Conservation (phyloP, 2,888 invertebrate genomes). For the Hirtodrosophila cameraria region DNA sequence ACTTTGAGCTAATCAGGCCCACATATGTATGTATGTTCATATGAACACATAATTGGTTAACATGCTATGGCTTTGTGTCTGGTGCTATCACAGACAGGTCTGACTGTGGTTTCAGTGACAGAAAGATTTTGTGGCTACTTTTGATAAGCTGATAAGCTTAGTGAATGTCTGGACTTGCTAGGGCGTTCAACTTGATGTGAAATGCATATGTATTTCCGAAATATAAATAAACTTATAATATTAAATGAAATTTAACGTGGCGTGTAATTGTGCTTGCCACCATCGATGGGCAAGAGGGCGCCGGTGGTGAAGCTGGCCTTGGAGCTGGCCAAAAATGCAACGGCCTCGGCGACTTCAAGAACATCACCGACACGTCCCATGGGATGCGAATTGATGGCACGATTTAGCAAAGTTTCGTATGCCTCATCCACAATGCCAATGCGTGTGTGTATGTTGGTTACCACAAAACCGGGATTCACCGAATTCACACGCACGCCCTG, state of each 20-base stretch:
- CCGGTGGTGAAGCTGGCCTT: slow-evolving; percentile 89
- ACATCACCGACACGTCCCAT: slow-evolving; percentile 92
- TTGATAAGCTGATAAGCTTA: slow-evolving; percentile 50
- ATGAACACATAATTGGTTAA: neutral
- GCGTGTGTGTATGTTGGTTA: slow-evolving; percentile 92
- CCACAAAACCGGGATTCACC: slow-evolving; percentile 95
- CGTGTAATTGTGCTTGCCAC: slow-evolving; percentile 86
- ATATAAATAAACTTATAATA: too few relatives aligned
- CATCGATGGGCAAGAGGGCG: slow-evolving; percentile 89
- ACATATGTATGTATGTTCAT: neutral
- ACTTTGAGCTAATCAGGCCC: slow-evolving; percentile 1
- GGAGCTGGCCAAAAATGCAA: slow-evolving; percentile 94
- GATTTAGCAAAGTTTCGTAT: slow-evolving; percentile 91
- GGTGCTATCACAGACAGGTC: neutral
- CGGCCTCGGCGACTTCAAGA: slow-evolving; percentile 93
- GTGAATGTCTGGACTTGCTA: slow-evolving; percentile 35
- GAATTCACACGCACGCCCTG: slow-evolving; percentile 94
- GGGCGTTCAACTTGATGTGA: slow-evolving; percentile 65
- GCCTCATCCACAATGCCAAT: slow-evolving; percentile 89
- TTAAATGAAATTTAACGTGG: slow-evolving; percentile 85
- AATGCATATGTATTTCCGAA: slow-evolving; percentile 13
- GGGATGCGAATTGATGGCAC: slow-evolving; percentile 93
- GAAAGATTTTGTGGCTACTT: slow-evolving; percentile 4
- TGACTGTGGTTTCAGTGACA: slow-evolving; percentile 9
- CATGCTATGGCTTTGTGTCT: neutral